Evolutionary conservation across 1,140 invertebrate species (phyloP).

Genomic region (Dolichoris vasculosae): DNA sequence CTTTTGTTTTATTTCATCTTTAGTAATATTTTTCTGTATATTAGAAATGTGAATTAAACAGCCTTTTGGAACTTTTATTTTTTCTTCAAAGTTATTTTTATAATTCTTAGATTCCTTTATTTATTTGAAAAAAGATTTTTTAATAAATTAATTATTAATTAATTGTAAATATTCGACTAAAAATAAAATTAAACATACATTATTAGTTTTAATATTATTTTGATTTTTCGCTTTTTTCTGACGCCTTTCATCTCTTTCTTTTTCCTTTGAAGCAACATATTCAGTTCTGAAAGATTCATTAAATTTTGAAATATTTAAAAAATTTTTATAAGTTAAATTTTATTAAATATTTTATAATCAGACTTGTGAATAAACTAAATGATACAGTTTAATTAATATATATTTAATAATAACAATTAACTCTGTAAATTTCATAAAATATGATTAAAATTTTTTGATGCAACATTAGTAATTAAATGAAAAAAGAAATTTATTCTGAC

Average conservation of each 20-base stretch:
- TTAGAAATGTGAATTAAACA: slow-evolving; percentile 81
- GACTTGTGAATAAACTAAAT: background rate
- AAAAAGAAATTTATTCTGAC: background rate
- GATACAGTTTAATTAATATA: background rate
- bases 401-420: background rate
- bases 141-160: too few relatives aligned
- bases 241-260: slow-evolving; percentile 78
- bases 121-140: slow-evolving; percentile 52
- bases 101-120: slow-evolving; percentile 55
- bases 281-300: slow-evolving; percentile 74
- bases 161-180: slow-evolving; percentile 32
- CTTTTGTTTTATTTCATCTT: slow-evolving; percentile 83
- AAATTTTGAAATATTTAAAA: background rate
- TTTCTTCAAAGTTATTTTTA: slow-evolving; percentile 61
- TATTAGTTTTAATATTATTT: slow-evolving; percentile 53
- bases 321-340: slow-evolving; percentile 26
- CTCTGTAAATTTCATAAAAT: slow-evolving; percentile 24
- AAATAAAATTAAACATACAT: slow-evolving; percentile 44
- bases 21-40: slow-evolving; percentile 77
- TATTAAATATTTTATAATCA: background rate
- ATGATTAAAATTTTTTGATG: background rate
- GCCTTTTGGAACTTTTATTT: slow-evolving; percentile 78
- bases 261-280: slow-evolving; percentile 83
- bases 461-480: background rate
- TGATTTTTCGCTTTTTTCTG: slow-evolving; percentile 75